Evolutionary conservation across 2,797 vertebrate genomes (phyloP).

Genomic region (Pseudochaenichthys georgianus): DNA sequence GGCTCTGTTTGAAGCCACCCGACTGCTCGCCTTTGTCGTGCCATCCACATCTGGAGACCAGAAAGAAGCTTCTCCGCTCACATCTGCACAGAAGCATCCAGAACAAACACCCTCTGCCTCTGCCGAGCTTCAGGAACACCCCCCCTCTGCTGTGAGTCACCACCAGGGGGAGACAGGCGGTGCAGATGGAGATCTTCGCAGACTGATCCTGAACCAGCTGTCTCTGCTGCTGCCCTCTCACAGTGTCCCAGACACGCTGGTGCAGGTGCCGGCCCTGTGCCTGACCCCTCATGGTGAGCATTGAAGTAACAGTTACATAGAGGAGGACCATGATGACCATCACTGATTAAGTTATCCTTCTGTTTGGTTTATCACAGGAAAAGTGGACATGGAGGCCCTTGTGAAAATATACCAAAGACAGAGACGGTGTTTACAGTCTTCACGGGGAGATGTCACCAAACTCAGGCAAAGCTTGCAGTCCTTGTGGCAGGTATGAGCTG

Average conservation of each 20-base stretch:
- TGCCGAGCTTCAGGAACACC: no score
- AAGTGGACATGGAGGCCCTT: conserved; percentile 89
- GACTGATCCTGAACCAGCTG: conserved; percentile 74
- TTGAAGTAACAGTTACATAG: not conserved
- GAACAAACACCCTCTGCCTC: not conserved
- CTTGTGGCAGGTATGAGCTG: conserved; percentile 90
- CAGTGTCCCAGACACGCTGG: conserved; percentile 89
- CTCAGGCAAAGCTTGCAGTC: conserved; percentile 86
- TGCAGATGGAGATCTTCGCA: conserved; percentile 52
- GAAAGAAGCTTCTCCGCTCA: conserved; percentile 15
- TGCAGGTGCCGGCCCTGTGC: conserved; percentile 86
- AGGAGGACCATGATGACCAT: not conserved
- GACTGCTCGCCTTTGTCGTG: conserved; percentile 91
- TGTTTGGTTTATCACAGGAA: conserved; percentile 84
- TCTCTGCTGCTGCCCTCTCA: conserved; percentile 83
- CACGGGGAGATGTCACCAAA: conserved; percentile 71
- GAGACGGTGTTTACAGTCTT: conserved; percentile 70
- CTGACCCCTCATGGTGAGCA: conserved; percentile 91
- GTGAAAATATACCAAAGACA: conserved; percentile 85
- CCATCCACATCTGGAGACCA: conserved; percentile 49
- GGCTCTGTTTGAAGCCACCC: conserved; percentile 81
- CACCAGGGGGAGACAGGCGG: conserved; percentile 20
- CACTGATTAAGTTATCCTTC: not conserved
- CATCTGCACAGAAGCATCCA: conserved; percentile 1
- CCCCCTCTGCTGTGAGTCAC: not conserved